These are phyloP conservation scores for Tretioscincus oriximinensis DNA, from an alignment of 2,113 vertebrate genomes.

Conservation along the genomic window DNA sequence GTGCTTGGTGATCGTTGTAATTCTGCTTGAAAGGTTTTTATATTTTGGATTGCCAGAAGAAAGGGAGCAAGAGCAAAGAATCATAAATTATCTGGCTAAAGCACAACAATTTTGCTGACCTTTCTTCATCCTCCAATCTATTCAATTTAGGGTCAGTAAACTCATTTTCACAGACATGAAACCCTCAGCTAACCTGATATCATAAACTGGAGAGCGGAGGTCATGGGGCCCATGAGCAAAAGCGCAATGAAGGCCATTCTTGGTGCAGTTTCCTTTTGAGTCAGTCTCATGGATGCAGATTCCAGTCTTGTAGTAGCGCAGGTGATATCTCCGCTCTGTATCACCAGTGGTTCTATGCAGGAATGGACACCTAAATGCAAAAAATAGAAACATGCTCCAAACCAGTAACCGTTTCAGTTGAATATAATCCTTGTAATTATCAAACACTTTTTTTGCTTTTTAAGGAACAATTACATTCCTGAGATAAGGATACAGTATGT, in stretches of 20 bases:
- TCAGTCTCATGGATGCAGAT: constrained; percentile 98
- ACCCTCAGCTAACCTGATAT: constrained; percentile 83
- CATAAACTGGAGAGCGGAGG: constrained; percentile 91
- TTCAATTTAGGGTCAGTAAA: constrained; percentile 5
- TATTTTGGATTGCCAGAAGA: background rate
- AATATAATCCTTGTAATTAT: constrained; percentile 1
- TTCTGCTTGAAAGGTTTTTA: background rate
- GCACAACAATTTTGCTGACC: background rate
- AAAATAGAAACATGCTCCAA: background rate
- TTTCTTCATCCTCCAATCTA: background rate
- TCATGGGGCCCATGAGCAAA: constrained; percentile 98
- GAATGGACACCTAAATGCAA: constrained; percentile 84
- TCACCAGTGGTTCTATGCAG: constrained; percentile 95
- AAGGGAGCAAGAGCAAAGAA: no score
- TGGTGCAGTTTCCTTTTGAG: constrained; percentile 94
- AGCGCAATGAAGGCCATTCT: constrained; percentile 95
- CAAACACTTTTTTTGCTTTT: constrained; percentile 10
- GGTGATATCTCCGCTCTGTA: constrained; percentile 94
- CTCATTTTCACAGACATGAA: background rate
- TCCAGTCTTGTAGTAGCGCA: constrained; percentile 97
- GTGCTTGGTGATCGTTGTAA: background rate
- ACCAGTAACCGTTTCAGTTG: background rate
- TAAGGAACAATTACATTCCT: background rate
- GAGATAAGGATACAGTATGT: constrained; percentile 7
- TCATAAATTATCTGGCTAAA: background rate